Percentiles rank a stretch among this genome's conserved stretches.
Evolutionary conservation across 2,113 vertebrate genomes (phyloP).

Genomic region (Lethenteron reissneri): DNA sequence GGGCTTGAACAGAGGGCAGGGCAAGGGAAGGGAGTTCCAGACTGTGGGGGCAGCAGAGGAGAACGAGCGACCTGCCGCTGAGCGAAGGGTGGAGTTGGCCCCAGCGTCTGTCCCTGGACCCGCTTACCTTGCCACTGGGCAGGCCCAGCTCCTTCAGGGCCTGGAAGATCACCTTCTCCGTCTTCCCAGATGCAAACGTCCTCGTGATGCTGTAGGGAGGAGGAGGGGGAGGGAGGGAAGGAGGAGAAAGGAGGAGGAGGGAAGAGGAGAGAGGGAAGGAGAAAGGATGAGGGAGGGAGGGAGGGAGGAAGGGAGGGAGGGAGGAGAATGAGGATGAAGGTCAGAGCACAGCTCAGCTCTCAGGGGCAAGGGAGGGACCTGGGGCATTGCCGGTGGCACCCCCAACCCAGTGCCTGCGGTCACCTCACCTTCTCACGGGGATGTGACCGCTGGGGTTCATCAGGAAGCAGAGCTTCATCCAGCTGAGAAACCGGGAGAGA

Average conservation of each 20-base stretch:
- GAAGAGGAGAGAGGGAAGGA: too few relatives aligned
- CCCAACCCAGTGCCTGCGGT: neutral
- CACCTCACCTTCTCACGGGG: conserved; percentile 70
- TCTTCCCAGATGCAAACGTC: conserved; percentile 95
- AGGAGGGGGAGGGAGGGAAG: conserved; percentile 3
- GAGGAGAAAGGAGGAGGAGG: conserved; percentile 7
- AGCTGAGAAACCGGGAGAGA: conserved; percentile 30
- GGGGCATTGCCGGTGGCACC: neutral
- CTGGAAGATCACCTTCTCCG: conserved; percentile 97
- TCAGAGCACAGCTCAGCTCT: neutral
- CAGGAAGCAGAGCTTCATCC: conserved; percentile 90
- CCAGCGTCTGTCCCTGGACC: neutral
- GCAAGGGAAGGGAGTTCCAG: too few relatives aligned
- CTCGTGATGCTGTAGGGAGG: conserved; percentile 51
- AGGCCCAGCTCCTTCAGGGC: conserved; percentile 86
- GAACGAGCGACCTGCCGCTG: too few relatives aligned
- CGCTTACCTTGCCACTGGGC: conserved; percentile 80
- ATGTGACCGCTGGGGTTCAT: conserved; percentile 87
- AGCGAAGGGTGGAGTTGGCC: too few relatives aligned
- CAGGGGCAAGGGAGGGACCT: neutral
- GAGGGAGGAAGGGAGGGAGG: neutral
- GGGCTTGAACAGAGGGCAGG: too few relatives aligned
- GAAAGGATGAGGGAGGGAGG: neutral
- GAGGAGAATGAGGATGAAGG: neutral
- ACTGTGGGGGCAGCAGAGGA: too few relatives aligned